A percentile compares a stretch with the other conserved stretches of the same genome.
These are phyloP conservation scores for Brotula barbata DNA, from an alignment of 2,797 vertebrate species.

Conservation along the genomic window DNA sequence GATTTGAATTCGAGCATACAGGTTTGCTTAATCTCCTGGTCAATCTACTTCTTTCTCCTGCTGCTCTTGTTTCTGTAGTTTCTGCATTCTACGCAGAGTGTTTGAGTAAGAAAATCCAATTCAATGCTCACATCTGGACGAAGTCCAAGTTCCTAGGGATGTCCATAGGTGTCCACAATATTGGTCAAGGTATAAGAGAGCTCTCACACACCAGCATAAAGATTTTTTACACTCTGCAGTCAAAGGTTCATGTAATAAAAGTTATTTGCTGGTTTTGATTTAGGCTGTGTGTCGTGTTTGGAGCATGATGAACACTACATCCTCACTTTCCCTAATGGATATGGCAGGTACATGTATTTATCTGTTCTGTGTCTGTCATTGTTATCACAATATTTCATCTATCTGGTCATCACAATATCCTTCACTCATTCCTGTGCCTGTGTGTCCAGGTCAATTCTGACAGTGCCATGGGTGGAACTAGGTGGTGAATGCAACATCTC, in stretches of 20 bases:
- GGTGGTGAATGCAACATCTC: constrained; percentile 96
- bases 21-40: background rate
- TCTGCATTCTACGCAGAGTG: constrained; percentile 99
- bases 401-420: background rate
- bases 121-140: constrained; percentile 99
- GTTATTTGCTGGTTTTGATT: constrained; percentile 1
- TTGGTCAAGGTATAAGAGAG: constrained; percentile 89
- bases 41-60: background rate
- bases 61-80: constrained; percentile 75
- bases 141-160: constrained; percentile 99
- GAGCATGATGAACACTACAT: constrained; percentile 98
- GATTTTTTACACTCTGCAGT: background rate
- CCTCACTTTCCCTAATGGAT: constrained; percentile 97
- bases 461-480: constrained; percentile 98
- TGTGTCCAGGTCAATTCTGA: constrained; percentile 92
- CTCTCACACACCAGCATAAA: background rate
- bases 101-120: constrained; percentile 95
- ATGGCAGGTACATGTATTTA: constrained; percentile 85
- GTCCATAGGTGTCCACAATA: constrained; percentile 99
- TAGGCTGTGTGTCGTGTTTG: constrained; percentile 96
- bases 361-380: background rate
- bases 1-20: too few species aligned
- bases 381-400: background rate
- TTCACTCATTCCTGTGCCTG: constrained; percentile 20
- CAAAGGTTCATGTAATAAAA: background rate